phyloP scores from a whole-genome alignment of 1,140 invertebrate species.

The Cephus cinctus region DNA sequence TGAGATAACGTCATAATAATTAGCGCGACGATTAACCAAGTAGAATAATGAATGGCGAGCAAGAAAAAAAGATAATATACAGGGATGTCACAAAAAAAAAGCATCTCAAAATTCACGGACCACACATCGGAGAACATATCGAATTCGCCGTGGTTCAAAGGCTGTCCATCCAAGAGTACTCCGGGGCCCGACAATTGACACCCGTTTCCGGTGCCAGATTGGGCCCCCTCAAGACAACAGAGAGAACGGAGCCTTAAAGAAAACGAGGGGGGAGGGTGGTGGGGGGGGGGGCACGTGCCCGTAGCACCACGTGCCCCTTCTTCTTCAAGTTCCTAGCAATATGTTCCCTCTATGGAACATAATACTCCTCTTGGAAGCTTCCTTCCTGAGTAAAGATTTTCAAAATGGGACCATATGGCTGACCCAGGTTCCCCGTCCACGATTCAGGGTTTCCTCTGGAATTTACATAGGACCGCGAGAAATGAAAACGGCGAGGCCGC shows the following conservation, averaged over 20 bases:
- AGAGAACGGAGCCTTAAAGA: conserved; percentile 12
- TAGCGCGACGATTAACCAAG: no score
- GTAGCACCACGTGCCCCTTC: conserved; percentile 22
- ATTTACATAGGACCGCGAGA: no score
- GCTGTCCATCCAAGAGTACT: conserved; percentile 2
- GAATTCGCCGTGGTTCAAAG: no score
- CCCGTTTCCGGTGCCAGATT: conserved; percentile 35
- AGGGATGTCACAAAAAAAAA: no score
- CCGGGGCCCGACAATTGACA: conserved; percentile 36
- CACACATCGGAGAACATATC: conserved; percentile 30
- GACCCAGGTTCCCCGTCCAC: no score
- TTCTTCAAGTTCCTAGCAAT: conserved; percentile 24
- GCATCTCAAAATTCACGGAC: no score
- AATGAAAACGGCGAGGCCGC: no score
- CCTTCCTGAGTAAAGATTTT: conserved; percentile 32
- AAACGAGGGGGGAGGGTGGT: conserved; percentile 18
- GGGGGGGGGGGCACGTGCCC: conserved; percentile 36
- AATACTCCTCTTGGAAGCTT: conserved; percentile 37
- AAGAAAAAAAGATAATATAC: no score
- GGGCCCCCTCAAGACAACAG: conserved; percentile 13
- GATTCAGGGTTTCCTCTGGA: no score
- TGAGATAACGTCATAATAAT: no score
- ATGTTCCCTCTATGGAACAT: conserved; percentile 31
- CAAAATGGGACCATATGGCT: conserved; percentile 26
- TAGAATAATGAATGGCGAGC: no score